Base-by-base conservation (phyloP, 2,888 invertebrate genomes). In the Trichogramma evanescens region DNA sequence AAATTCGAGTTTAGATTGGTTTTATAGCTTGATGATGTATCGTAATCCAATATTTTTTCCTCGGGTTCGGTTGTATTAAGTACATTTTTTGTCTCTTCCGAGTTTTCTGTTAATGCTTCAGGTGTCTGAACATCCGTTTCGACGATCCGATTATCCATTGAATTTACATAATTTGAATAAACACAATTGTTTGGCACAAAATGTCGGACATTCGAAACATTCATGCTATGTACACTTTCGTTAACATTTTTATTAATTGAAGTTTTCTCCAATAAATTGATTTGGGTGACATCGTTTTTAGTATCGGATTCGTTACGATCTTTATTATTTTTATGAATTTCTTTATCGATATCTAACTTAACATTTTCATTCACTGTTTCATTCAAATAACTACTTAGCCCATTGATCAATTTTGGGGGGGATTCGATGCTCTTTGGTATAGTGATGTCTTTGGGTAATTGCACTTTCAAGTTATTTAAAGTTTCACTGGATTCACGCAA, bases 131-230 rank as follows among this genome's bases (percentile, higher is more conserved):
- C 75, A 63, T 75, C 74, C 3, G 74, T 72, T 55, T 72, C 69
- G 39, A 75, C 74, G 54, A 66, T 70, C 40, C 75, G 60, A 55
- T 75, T 75, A 43, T 74, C 66, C 73, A 75, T 72, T 2, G 68
- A 68, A n/a, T 66, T 68, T 4, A 69, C 68, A 6, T 69, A 56
- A 4, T 71, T 71, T 5, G 71, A 69, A 52, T 67, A 71, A 48
- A 72, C 58, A n/a, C 74, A 73, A 66, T 71, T 68, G 41, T 69
- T 73, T 3, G 75, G 73, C 4, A 75, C 74, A 42, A 74, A 75
- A 65, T 74, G 74, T 55, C 69, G 67, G 53, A 74, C 74, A 39
- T 75, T 75, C 0, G 75, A 75, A 44, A 75, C 69, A 42, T 70
- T 68, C 9, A 62, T 60, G 39, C 54, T 62, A 10, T 62, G 62